Percentiles rank a stretch among this genome's conserved stretches.
Evolutionary conservation across 92 coral and sea anemone species (phyloP).

Genomic region (Virgularia gustaviana): DNA sequence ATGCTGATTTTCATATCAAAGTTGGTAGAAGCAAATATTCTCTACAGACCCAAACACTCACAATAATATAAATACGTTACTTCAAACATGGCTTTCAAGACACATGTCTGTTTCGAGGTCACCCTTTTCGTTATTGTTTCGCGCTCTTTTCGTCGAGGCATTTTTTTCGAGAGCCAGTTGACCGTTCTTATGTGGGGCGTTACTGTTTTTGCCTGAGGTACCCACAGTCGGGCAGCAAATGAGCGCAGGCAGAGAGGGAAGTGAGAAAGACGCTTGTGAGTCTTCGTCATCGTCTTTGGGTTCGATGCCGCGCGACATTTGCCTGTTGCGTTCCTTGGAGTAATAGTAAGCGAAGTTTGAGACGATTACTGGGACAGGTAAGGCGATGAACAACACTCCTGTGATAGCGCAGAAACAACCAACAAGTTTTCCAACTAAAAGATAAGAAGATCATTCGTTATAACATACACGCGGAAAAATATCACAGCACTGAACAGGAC

Average conservation of each 20-base stretch:
- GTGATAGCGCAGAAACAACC: conserved; percentile 88
- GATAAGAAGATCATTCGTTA: not conserved
- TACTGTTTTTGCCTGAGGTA: not conserved
- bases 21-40: too few species aligned
- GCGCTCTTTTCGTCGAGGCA: too few species aligned
- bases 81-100: too few species aligned
- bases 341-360: conserved; percentile 86
- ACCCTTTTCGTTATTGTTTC: too few species aligned
- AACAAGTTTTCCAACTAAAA: conserved; percentile 74
- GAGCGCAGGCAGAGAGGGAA: not conserved
- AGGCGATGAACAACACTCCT: conserved; percentile 77
- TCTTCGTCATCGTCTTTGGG: conserved; percentile 45
- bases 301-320: conserved; percentile 39
- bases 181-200: not conserved
- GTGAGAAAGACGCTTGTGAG: too few species aligned
- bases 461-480: not conserved
- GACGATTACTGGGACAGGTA: conserved; percentile 85
- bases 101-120: too few species aligned
- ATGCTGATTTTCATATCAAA: too few species aligned
- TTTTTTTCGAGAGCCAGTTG: not conserved
- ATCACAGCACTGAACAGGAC: too few species aligned
- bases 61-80: too few species aligned
- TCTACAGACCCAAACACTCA: too few species aligned
- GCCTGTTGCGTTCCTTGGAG: conserved; percentile 70
- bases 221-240: conserved; percentile 5